phyloP scores from a whole-genome alignment of 2,888 invertebrate genomes.

The Phortica magna region DNA sequence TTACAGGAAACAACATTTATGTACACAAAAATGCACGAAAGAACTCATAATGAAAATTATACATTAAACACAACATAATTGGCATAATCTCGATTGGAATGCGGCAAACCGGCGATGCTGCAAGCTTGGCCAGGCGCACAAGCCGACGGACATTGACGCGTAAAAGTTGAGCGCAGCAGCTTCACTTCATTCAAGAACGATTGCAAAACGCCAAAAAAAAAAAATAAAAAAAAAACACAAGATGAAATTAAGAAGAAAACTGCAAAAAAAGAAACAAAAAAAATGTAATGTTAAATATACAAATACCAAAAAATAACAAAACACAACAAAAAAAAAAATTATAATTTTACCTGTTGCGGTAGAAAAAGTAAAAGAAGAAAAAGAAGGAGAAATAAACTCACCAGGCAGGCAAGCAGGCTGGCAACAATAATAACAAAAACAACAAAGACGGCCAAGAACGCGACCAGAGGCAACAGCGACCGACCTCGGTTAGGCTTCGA shows the following conservation, averaged over 20 bases:
- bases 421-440: neutral
- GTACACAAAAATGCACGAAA: too few relatives aligned
- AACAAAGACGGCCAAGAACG: neutral
- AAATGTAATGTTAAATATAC: neutral
- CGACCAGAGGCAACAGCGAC: neutral
- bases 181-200: neutral
- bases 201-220: constrained; percentile 4
- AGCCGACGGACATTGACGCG: too few relatives aligned
- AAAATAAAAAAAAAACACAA: constrained; percentile 1
- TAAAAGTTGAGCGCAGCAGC: too few relatives aligned
- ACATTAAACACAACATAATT: neutral
- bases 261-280: constrained; percentile 3
- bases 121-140: neutral
- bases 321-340: constrained; percentile 34
- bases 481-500: constrained; percentile 9
- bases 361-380: too few relatives aligned
- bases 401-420: neutral
- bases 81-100: constrained; percentile 12
- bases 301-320: constrained; percentile 18
- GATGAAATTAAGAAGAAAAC: constrained; percentile 12
- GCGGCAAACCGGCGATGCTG: neutral
- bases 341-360: constrained; percentile 12
- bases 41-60: too few relatives aligned
- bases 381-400: too few relatives aligned
- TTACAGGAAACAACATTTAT: too few relatives aligned